Conservation (phyloP, 2,888 invertebrate species). For the Dasysyrphus tricinctus region DNA sequence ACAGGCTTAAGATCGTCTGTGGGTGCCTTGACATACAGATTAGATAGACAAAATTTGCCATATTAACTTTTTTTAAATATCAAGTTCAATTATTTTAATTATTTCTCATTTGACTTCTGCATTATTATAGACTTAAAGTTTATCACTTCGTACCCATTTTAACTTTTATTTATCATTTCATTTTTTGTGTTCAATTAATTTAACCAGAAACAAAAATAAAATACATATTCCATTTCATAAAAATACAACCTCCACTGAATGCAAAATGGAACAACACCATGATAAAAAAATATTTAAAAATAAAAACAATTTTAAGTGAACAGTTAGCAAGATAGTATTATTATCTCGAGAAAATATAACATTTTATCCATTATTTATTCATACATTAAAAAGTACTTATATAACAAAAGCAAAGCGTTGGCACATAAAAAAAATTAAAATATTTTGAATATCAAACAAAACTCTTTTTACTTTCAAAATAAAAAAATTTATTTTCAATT, state of each 20-base stretch:
- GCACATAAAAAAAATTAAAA: constrained; percentile 66
- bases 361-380: constrained; percentile 68
- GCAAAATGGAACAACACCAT: constrained; percentile 36
- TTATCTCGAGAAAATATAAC: constrained; percentile 40
- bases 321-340: constrained; percentile 37
- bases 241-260: not conserved
- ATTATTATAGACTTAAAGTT: too few species aligned
- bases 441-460: constrained; percentile 44
- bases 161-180: too few species aligned
- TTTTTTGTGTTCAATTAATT: too few species aligned
- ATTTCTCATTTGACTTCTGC: too few species aligned
- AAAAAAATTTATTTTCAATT: constrained; percentile 18
- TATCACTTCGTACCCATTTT: too few species aligned
- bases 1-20: too few species aligned
- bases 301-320: constrained; percentile 49
- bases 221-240: not conserved
- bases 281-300: constrained; percentile 9
- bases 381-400: constrained; percentile 53
- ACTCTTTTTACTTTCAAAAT: constrained; percentile 50
- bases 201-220: not conserved
- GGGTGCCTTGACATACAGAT: too few species aligned
- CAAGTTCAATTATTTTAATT: too few species aligned
- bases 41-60: too few species aligned
- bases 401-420: constrained; percentile 68
- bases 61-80: too few species aligned